Base-by-base conservation (phyloP, 1,140 invertebrate genomes). In the Solenopsis fugax region DNA sequence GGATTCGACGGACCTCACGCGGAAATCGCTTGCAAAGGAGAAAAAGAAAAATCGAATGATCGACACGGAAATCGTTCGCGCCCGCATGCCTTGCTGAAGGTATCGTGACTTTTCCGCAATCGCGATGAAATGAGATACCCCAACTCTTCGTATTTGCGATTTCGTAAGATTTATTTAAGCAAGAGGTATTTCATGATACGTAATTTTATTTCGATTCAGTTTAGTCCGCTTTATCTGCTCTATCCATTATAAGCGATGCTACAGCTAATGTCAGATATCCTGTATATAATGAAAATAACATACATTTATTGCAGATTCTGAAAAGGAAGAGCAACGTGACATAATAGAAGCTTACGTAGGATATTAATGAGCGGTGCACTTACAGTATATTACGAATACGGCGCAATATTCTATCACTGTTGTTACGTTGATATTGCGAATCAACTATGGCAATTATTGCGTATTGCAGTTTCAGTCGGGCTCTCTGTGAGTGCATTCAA, bases 291-390 rank as follows among this genome's bases (percentile, higher is more conserved):
- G 7, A 21, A 16, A 24, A 75, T 37, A 37, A 37, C 52, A 37
- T 18, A 1, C 13, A 37, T 3, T 5, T 52, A 37, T n/a, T 21
- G 10, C 4, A 41, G 13, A 58, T 12, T 45, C 13, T 21, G n/a
- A 34, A n/a, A n/a, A n/a, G 13, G 13, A 76, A 50, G 10, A 78
- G 24, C n/a, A 10, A 78, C 24, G 24, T 5, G 18, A 67, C 67
- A 67, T 41, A 34, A 45, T 50, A 65, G 64, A 34, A 18, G 41
- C 41, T 77, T 37, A 65, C 10, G 45, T 34, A 50, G 41, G 13
- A 65, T 67, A 80, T 50, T 64, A 78, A 64, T 67, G 34, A 18
- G 5, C 4, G 45, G 7, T 80, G 60, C 60, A 67, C 18, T 78
- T 67, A 52, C 13, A 18, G n/a, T 24, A 7, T 78, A 67, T 80